Base-by-base conservation (phyloP, 2,888 invertebrate species). In the Lamellibrachia columna region DNA sequence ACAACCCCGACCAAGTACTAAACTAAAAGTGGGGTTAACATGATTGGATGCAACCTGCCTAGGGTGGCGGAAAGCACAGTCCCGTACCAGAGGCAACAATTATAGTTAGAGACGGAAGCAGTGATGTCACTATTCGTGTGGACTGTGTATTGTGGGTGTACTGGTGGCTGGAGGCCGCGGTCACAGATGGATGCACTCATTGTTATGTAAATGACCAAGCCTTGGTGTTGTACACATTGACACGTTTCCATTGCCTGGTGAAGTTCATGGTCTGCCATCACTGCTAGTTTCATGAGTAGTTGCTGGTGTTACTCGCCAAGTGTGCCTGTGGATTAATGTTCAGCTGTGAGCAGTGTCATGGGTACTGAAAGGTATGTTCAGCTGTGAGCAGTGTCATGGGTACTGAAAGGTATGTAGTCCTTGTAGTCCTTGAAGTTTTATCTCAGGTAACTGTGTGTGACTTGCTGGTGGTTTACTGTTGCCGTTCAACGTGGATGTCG, bases 81-180 rank as follows among this genome's bases (percentile, higher is more conserved):
- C 75, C 75, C 75, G 15, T 75, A n/a, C 75, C 40, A 11, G 75
- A n/a, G 75, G 15, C 75, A 22, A n/a, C n/a, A 6, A n/a, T 75
- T 75, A 75, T 75, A 75, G 75, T 75, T 75, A 75, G n/a, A n/a
- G 75, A 22, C 75, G 75, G 75, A 75, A 75, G 75, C 75, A 75
- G 75, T 75, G 75, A 75, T 75, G 75, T 75, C 75, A 75, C 75
- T n/a, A 15, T 22, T 75, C 15, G 22, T 75, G 75, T 22, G 15
- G 40, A 40, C 40, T 40, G 40, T 40, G 40, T 40, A 40, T 15
- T 6, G 75, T 75, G 75, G 75, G 75, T 15, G 75, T n/a, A n/a
- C 3, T 75, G 55, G 55, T 55, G 1, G 55, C 9, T 15, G 75
- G 6, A 22, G 15, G n/a, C 75, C 22, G 75, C 22, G 4, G 75